These are phyloP conservation scores for Drosophila pegasa DNA, from an alignment of 2,888 invertebrate species.

Conservation along the genomic window DNA sequence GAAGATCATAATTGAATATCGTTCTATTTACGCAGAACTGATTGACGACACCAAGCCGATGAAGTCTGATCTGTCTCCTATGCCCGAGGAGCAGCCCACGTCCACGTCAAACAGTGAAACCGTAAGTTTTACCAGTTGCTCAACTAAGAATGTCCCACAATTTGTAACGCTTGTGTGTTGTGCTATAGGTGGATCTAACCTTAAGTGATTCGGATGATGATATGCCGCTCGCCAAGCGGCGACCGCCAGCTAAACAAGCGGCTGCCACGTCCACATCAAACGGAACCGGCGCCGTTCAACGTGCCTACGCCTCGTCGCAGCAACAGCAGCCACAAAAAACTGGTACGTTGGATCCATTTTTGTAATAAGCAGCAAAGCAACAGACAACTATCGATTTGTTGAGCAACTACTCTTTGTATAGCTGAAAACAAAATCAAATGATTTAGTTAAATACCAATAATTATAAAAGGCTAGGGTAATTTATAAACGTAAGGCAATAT, in stretches of 20 bases:
- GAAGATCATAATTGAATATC: neutral
- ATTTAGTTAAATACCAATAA: conserved; percentile 18
- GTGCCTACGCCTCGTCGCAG: conserved; percentile 65
- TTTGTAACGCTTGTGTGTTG: neutral
- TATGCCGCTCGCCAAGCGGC: conserved; percentile 87
- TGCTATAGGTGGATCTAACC: conserved; percentile 88
- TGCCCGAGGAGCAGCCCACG: conserved; percentile 83
- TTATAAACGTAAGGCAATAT: conserved; percentile 25
- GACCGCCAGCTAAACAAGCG: conserved; percentile 82
- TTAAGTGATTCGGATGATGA: conserved; percentile 91
- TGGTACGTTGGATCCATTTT: conserved; percentile 84
- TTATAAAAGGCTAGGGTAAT: conserved; percentile 51
- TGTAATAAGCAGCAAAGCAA: conserved; percentile 69
- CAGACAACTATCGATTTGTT: conserved; percentile 40
- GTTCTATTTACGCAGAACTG: conserved; percentile 61
- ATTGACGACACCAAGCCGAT: conserved; percentile 82
- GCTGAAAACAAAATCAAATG: conserved; percentile 27
- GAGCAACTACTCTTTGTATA: conserved; percentile 36
- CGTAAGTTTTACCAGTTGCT: conserved; percentile 60
- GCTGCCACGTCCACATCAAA: conserved; percentile 74
- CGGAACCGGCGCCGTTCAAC: conserved; percentile 66
- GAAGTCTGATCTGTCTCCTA: conserved; percentile 69
- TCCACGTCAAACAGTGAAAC: conserved; percentile 85
- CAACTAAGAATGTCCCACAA: neutral
- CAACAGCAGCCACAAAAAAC: conserved; percentile 75